Conservation (phyloP, 2,797 vertebrate genomes). For the Sphaeramia orbicularis region DNA sequence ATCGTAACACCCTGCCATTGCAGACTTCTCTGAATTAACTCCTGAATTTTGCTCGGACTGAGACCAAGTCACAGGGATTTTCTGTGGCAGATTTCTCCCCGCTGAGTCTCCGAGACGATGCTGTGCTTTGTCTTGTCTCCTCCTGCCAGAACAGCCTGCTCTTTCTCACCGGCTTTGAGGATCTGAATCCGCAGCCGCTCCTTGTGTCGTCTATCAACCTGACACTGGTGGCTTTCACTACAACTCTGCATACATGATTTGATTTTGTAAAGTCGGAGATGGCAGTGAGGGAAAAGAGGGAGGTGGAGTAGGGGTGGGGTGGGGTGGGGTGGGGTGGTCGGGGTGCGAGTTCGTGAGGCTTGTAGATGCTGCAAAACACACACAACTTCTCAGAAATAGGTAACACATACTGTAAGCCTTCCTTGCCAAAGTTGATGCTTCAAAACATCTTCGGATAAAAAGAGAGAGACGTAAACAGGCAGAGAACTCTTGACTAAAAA, state of each 20-base stretch:
- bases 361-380: constrained; percentile 22
- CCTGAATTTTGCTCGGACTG: constrained; percentile 55
- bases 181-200: constrained; percentile 40
- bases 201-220: constrained; percentile 68
- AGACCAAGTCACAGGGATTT: constrained; percentile 46
- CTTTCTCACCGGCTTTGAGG: constrained; percentile 49
- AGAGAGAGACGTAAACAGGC: constrained; percentile 14
- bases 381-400: constrained; percentile 22
- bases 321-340: constrained; percentile 12
- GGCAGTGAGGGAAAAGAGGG: constrained; percentile 12
- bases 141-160: constrained; percentile 53
- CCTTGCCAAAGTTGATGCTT: constrained; percentile 34
- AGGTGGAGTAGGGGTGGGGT: constrained; percentile 12
- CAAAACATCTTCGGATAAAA: constrained; percentile 63
- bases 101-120: constrained; percentile 44
- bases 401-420: constrained; percentile 45
- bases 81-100: constrained; percentile 42
- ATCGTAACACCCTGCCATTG: constrained; percentile 24
- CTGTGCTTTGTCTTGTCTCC: constrained; percentile 56
- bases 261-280: constrained; percentile 63
- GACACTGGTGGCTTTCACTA: constrained; percentile 65
- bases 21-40: constrained; percentile 69
- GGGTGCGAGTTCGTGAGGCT: not conserved
- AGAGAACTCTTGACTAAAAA: constrained; percentile 21
- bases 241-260: constrained; percentile 63